Conservation (phyloP, 2,797 vertebrate genomes). For the Galago senegalensis region DNA sequence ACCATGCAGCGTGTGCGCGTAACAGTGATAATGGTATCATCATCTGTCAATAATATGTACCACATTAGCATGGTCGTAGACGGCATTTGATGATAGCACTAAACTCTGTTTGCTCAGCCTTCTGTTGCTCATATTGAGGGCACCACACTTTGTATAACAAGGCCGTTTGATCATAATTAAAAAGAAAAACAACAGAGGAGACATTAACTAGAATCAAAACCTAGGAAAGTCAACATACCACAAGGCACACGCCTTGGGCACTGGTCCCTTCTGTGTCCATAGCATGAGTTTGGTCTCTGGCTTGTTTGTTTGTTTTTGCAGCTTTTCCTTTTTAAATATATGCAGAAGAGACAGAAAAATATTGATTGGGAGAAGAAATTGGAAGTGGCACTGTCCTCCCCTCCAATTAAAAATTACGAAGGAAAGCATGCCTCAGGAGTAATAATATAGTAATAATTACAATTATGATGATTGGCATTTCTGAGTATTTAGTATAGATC, state of each 20-base stretch:
- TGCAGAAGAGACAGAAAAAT: conserved; percentile 27
- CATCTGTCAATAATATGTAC: conserved; percentile 14
- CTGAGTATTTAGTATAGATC: neutral
- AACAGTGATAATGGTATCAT: neutral
- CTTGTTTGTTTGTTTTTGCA: neutral
- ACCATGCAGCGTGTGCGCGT: neutral
- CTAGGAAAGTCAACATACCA: neutral
- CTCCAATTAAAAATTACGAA: conserved; percentile 70
- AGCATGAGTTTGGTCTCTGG: neutral
- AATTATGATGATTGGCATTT: conserved; percentile 4
- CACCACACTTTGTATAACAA: conserved; percentile 41
- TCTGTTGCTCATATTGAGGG: conserved; percentile 38
- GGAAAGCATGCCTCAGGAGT: neutral
- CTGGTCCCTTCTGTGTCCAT: neutral
- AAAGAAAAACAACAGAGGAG: conserved; percentile 61
- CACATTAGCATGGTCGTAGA: neutral
- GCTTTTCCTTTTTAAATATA: conserved; percentile 36
- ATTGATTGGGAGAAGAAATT: conserved; percentile 45
- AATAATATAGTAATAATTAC: conserved; percentile 64
- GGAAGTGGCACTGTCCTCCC: neutral
- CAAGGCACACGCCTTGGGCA: neutral
- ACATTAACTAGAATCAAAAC: neutral
- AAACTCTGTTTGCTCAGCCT: conserved; percentile 63
- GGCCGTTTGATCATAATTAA: conserved; percentile 55
- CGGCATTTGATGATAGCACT: conserved; percentile 49